Base-by-base conservation (phyloP, 2,888 invertebrate genomes). In the Dermolepida albohirtum region DNA sequence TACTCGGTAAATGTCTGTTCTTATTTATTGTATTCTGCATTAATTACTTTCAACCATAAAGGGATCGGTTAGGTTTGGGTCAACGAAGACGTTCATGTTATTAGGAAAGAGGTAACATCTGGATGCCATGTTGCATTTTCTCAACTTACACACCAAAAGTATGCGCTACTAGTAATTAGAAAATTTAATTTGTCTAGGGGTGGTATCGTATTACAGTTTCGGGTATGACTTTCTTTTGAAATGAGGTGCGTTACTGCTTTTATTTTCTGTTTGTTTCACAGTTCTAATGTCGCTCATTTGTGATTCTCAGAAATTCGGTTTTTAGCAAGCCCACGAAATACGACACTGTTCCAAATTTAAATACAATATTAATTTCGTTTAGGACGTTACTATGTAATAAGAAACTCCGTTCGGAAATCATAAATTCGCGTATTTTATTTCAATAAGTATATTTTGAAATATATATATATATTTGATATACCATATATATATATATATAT, bases 111-210 rank as follows among this genome's bases (percentile, higher is more conserved):
- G 10, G 34, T 55, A 22, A 59, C 62, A 67, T 67, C 51, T 67
- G 64, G 64, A 5, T 34, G 8, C 51, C 64, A 64, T 51, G 34
- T 51, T 64, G 64, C 50, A 51, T 64, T 64, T 64, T 51, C 64
- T 64, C 40, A 51, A 50, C 17, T 51, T 63, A 14, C 40, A 50
- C 55, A 43, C 17, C 41, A 41, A 55, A 55, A 22, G 22, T 22
- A 41, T 40, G 40, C 17, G 41, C 40, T 4, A 51, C 40, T 40
- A 17, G 41, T 64, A 64, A 64, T 64, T 64, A 64, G 64, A 51
- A 64, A 64, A 64, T 43, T 55, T 55, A 43, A 55, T 55, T 41
- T 27, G 55, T 41, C 41, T 55, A 41, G 55, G 1, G 55, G n/a
- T 41, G 22, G 41, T 43, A 17, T 55, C 55, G 1, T 17, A 12